Percentiles rank a stretch among this genome's conserved stretches.
These are phyloP conservation scores for Phocides pigmalion DNA, from an alignment of 1,140 invertebrate species.

Conservation along the genomic window DNA sequence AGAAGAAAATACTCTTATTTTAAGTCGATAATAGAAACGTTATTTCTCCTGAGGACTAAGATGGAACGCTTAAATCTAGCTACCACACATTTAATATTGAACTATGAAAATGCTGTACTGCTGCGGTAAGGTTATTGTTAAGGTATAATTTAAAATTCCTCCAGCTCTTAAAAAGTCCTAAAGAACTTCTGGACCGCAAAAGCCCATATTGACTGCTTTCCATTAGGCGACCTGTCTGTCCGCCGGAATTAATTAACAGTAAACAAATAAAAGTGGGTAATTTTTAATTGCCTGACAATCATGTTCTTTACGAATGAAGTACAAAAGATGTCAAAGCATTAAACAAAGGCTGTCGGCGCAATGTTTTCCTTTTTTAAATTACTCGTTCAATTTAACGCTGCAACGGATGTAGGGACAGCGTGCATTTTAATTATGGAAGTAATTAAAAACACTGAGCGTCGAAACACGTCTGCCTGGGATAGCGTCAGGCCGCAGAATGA, in stretches of 20 bases:
- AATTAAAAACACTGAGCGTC: conserved; percentile 53
- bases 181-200: no score
- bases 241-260: background rate
- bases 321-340: conserved; percentile 35
- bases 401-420: conserved; percentile 41
- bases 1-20: no score
- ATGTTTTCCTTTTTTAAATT: conserved; percentile 42
- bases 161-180: no score
- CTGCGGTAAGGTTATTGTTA: no score
- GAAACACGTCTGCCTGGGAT: conserved; percentile 40
- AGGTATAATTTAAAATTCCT: no score
- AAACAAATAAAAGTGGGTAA: conserved; percentile 3
- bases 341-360: conserved; percentile 25
- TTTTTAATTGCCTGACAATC: background rate
- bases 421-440: conserved; percentile 66
- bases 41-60: no score
- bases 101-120: no score
- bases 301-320: conserved; percentile 1
- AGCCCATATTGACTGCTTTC: no score
- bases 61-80: no score
- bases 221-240: no score
- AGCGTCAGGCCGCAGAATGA: conserved; percentile 42
- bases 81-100: no score
- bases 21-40: no score
- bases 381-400: conserved; percentile 50